These are phyloP conservation scores for Galbula dea DNA, from an alignment of 2,113 vertebrate species.

Conservation along the genomic window DNA sequence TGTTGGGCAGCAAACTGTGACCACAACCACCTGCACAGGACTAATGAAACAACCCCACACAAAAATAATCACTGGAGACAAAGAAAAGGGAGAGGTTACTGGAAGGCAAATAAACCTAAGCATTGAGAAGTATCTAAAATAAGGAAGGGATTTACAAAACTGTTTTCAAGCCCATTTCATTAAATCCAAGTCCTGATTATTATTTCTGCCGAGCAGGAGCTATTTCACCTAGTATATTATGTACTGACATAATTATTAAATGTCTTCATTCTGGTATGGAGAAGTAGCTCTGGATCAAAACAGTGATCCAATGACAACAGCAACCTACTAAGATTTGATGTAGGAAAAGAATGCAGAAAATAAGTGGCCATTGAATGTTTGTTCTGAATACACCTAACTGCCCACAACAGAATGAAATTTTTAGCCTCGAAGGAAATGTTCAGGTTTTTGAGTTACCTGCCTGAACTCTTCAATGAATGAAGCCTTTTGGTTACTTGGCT, in stretches of 20 bases:
- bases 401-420: not conserved
- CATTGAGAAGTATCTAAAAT: not conserved
- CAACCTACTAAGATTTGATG: not conserved
- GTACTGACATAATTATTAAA: not conserved
- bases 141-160: not conserved
- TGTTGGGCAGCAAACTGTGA: not conserved
- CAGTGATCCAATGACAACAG: not conserved
- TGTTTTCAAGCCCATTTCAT: not conserved
- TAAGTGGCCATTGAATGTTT: rapidly evolving
- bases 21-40: not conserved
- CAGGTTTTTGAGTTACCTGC: not conserved
- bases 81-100: not conserved
- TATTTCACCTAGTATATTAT: not conserved
- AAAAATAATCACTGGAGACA: not conserved
- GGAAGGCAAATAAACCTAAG: not conserved
- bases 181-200: not conserved
- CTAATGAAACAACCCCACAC: not conserved
- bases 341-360: not conserved
- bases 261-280: not conserved
- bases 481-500: not conserved
- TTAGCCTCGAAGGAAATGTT: not conserved
- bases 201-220: not conserved
- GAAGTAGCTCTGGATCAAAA: not conserved
- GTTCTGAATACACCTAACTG: not conserved
- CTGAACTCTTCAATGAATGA: not conserved